Conservation (phyloP, 2,113 vertebrate genomes). For the Hemiscyllium ocellatum region DNA sequence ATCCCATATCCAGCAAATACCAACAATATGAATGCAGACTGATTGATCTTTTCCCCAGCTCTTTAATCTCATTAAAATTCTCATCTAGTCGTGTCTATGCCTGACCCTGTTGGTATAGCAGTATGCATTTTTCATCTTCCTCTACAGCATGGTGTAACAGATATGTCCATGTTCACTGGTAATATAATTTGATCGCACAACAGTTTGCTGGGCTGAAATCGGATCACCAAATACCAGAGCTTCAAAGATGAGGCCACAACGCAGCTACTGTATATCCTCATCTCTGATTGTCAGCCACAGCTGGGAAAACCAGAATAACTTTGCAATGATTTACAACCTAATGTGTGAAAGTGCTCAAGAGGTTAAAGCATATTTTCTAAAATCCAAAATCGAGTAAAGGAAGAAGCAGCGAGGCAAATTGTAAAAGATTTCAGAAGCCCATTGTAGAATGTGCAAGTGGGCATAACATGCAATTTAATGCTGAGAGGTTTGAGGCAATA, state of each 20-base stretch:
- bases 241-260: neutral
- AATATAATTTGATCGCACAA: slow-evolving; percentile 22
- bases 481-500: neutral
- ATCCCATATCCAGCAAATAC: neutral
- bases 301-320: neutral
- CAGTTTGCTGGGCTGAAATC: neutral
- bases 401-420: neutral
- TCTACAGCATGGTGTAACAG: neutral
- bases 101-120: neutral
- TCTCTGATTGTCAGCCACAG: neutral
- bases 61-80: slow-evolving; percentile 10
- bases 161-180: neutral
- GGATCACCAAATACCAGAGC: neutral
- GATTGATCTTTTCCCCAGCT: neutral
- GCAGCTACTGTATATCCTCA: neutral
- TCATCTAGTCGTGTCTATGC: neutral
- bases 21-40: neutral
- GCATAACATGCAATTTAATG: neutral
- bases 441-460: neutral
- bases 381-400: neutral
- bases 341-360: neutral
- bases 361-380: slow-evolving; percentile 16
- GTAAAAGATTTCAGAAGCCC: neutral
- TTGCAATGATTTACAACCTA: slow-evolving; percentile 6
- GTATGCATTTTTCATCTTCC: slow-evolving; percentile 1